Percentiles rank a stretch among this genome's conserved stretches.
These are phyloP conservation scores for Gasteruption jaculator DNA, from an alignment of 2,888 invertebrate species.

Conservation along the genomic window DNA sequence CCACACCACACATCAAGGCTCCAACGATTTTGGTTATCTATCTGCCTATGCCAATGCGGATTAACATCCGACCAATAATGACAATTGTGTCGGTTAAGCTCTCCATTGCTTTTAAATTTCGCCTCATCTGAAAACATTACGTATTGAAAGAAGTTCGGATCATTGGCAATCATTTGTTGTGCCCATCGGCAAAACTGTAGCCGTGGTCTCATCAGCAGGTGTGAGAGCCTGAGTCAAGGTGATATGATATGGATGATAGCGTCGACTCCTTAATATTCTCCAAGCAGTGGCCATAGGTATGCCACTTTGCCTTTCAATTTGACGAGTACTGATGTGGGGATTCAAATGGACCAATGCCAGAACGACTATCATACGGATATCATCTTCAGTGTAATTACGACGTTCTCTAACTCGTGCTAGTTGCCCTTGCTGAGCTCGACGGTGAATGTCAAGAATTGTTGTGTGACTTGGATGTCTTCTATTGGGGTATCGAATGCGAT, in stretches of 20 bases:
- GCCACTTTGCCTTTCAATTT: constrained; percentile 8
- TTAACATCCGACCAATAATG: constrained; percentile 31
- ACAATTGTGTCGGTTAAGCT: constrained; percentile 30
- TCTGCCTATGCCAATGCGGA: constrained; percentile 26
- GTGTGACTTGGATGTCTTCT: not conserved
- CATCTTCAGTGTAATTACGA: too few relatives aligned
- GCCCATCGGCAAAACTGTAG: constrained; percentile 19
- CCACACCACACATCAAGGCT: constrained; percentile 21
- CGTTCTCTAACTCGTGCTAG: too few relatives aligned
- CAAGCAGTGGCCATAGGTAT: constrained; percentile 1
- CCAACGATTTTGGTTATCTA: constrained; percentile 29
- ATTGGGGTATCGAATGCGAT: not conserved
- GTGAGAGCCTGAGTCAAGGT: constrained; percentile 13
- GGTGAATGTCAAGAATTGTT: too few relatives aligned
- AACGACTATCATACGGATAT: too few relatives aligned
- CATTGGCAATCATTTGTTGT: constrained; percentile 7
- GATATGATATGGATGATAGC: constrained; percentile 19
- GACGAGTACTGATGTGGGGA: constrained; percentile 5
- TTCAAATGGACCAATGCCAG: too few relatives aligned
- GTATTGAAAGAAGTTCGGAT: constrained; percentile 17
- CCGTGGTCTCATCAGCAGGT: too few relatives aligned
- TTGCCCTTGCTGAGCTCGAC: too few relatives aligned
- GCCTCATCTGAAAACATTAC: constrained; percentile 32
- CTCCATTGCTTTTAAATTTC: constrained; percentile 27
- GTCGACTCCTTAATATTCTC: constrained; percentile 8